Evolutionary conservation across 2,888 invertebrate genomes (phyloP), one percentile per base, ranked within the genome.

Genomic region (Atethmia centrago): DNA sequence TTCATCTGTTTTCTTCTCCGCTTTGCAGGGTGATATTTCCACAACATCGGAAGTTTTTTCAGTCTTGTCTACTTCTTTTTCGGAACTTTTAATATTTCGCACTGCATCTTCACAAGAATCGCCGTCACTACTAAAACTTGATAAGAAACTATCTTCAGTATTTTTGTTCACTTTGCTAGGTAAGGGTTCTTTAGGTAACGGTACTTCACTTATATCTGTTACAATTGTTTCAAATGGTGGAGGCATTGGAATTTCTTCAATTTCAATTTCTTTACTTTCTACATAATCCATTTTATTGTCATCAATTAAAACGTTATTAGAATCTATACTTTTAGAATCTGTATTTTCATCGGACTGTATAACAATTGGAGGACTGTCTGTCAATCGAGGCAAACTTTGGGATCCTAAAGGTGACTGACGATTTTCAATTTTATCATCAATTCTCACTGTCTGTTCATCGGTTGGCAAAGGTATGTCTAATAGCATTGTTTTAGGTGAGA

Each of bases 71-170:
- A 67, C 63, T 70, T 90, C 89, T 65, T 80, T 88, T 82, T 89
- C 87, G 59, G 96, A 88, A 74, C 97, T 97, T 0, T 98, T 97
- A 83, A 98, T 98, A 74, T 98, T 98, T 88, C 98, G 98, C 5
- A 98, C 97, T 0, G 98, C 98, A 83, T 97, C 98, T 91, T 98
- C 98, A 92, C 98, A 97, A n/a, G 98, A 97, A 74, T 93, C 92
- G 65, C 79, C 82, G 25, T 85, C 84, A 64, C 90, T 91, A 61
- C 74, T 82, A 53, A 85, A 85, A 61, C 74, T 82, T 56, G 83
- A 71, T 74, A 79, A 75, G 77, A 79, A 78, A 69, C 71, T 79
- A 68, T 87, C 87, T 28, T 84, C 81, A 61, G 88, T 85, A 69
- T 74, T 80, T 51, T 80, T 81, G 74, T 79, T 85, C 73, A 80